Percentiles rank a stretch among this genome's conserved stretches.
Conservation (phyloP, 1,140 invertebrate species). For the Drosophila setifemur region DNA sequence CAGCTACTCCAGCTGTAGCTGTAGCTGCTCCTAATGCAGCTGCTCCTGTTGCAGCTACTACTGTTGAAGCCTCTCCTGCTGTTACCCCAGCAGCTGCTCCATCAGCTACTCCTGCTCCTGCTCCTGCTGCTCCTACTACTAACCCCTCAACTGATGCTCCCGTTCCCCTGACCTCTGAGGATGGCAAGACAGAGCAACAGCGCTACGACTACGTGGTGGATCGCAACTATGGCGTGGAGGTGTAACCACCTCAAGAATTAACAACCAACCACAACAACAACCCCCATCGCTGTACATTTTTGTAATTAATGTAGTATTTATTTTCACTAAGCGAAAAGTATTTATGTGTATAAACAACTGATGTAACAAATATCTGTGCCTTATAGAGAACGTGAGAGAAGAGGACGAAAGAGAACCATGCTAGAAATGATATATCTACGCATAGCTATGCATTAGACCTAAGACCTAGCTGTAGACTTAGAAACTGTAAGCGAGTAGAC, state of each 20-base stretch:
- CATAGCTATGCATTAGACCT: constrained; percentile 43
- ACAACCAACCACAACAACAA: constrained; percentile 1
- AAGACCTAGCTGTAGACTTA: constrained; percentile 30
- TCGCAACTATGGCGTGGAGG: constrained; percentile 87
- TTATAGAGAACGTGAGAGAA: constrained; percentile 63
- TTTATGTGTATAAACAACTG: constrained; percentile 79
- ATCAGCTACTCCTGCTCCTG: not conserved
- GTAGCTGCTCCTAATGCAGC: not conserved
- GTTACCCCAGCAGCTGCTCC: constrained; percentile 13
- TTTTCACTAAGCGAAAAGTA: constrained; percentile 72
- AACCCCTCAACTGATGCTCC: not conserved
- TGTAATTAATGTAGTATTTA: constrained; percentile 79
- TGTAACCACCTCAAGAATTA: constrained; percentile 83
- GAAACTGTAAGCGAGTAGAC: constrained; percentile 16
- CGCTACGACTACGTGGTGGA: constrained; percentile 88
- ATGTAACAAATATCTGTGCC: constrained; percentile 80
- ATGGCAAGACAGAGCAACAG: constrained; percentile 82
- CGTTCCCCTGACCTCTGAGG: constrained; percentile 40
- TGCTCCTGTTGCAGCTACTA: constrained; percentile 13
- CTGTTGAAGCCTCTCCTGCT: constrained; percentile 2
- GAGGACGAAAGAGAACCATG: constrained; percentile 46
- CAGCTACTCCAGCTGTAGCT: not conserved
- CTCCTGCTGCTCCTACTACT: not conserved
- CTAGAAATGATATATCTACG: constrained; percentile 60
- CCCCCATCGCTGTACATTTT: constrained; percentile 71